Base-by-base conservation (phyloP, 2,113 vertebrate species). In the Hippopotamus amphibius region DNA sequence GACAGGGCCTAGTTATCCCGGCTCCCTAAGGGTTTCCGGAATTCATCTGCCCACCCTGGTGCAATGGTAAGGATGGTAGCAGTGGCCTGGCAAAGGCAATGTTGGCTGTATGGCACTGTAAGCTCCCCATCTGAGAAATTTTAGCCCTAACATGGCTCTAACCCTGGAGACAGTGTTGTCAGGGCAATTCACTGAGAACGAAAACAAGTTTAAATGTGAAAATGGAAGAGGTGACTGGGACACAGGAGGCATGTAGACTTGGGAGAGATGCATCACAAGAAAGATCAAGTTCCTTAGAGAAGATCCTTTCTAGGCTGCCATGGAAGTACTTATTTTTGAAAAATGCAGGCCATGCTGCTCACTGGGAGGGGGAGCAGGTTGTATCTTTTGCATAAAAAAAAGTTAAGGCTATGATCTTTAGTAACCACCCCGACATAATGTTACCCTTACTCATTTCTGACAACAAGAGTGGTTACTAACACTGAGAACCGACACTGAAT, bases 371-470 rank as follows among this genome's bases (percentile, higher is more conserved):
- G 85, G 43, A 55, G 93, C 24, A 48, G 13, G 63, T 61, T 83
- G 7, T 57, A 69, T 89, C 50, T 90, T 92, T 94, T 93, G 89
- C 68, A 88, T 93, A 95, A 50, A 63, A 95, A 71, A 89, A 96
- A 33, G 87, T 96, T 93, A 98, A 98, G 94, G 97, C 95, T 87
- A 93, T 69, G 63, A 95, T 90, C 89, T 76, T 95, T 0, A 33
- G 85, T 93, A 96, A 97, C 83, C 97, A 91, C 79, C 94, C 26
- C 81, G 57, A 71, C 50, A 50, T 46, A 28, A 88, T 74, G 66
- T 17, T 72, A 85, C 65, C 59, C 55, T 71, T 43, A 85, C 43
- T 86, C 76, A 95, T 33, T 91, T 61, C 37, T 91, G 53, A 41
- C 4, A 37, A 55, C 59, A 48, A 68, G 94, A 74, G 72, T 48